Evolutionary conservation across 2,888 invertebrate genomes (phyloP), one percentile per base, ranked within the genome.

Genomic region (Lasioglossum calceatum): DNA sequence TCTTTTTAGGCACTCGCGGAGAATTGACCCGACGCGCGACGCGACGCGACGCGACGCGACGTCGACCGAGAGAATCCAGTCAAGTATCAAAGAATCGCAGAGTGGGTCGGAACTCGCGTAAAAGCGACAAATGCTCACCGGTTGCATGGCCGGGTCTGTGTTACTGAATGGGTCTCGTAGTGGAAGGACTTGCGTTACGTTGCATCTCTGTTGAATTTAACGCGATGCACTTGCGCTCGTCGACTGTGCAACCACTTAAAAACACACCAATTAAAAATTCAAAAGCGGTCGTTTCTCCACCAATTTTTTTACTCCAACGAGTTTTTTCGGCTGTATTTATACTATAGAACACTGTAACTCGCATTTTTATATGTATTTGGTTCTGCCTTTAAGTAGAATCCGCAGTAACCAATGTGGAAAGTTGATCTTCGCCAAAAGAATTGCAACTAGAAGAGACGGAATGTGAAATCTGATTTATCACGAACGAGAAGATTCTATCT

Each of bases 1-100:
- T 86, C 80, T 90, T 90, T 91, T 91, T 89, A 84, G 84, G 67
- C 84, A 86, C 91, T 86, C 87, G 83, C 86, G 82, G 88, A 80
- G 90, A 90, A 87, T 89, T 82, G 87, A 89, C 81, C 79, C 85
- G 70, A 32, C 27, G 27, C 27, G 27, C 27, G 27, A 27, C 27
- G 27, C 36, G 36, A 36, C 27, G 27, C 36, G 36, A 36, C 36
- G 36, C 36, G 36, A 36, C 36, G 36, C 36, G 36, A 85, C 87
- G 86, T 88, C 84, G 79, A 83, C 78, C 80, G 77, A 85, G 77
- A 85, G 86, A 89, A 87, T 81, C 82, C 80, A 67, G 71, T 75
- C 89, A 75, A 83, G 90, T 90, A 90, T 90, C 90, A 82, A 84
- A 86, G 82, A 82, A 81, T 79, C n/a, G 39, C 42, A 71, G 71